Conservation (phyloP, 2,797 vertebrate species). For the Rhabdomys pumilio region DNA sequence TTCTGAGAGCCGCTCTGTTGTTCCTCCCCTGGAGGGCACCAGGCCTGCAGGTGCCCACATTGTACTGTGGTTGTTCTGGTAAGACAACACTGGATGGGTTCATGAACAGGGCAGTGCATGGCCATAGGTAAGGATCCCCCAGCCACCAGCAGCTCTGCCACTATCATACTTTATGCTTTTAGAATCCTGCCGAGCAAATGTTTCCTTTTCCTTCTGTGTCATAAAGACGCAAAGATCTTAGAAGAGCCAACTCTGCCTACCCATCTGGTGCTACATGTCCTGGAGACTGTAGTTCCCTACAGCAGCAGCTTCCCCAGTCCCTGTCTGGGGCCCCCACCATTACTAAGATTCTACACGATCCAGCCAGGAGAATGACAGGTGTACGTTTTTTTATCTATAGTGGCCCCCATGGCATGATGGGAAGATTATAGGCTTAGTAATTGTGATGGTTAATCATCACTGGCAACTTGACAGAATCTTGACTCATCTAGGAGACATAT, state of each 20-base stretch:
- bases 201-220: neutral
- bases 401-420: fast-evolving
- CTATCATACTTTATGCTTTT: neutral
- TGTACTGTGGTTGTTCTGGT: fast-evolving
- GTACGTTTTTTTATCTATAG: neutral
- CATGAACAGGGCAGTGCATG: fast-evolving
- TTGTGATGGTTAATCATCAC: neutral
- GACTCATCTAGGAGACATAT: neutral
- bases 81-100: too few species aligned
- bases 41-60: neutral
- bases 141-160: neutral
- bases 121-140: neutral
- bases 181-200: neutral
- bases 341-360: neutral
- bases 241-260: neutral
- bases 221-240: neutral
- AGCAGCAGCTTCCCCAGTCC: neutral
- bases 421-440: neutral
- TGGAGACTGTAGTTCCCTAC: neutral
- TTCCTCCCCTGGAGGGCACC: neutral
- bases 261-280: neutral
- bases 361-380: neutral
- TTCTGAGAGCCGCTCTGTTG: neutral
- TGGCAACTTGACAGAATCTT: neutral
- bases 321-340: fast-evolving